Percentiles rank a stretch among this genome's conserved stretches.
These are phyloP conservation scores for Leucosticte australis DNA, from an alignment of 2,113 vertebrate species.

Conservation along the genomic window DNA sequence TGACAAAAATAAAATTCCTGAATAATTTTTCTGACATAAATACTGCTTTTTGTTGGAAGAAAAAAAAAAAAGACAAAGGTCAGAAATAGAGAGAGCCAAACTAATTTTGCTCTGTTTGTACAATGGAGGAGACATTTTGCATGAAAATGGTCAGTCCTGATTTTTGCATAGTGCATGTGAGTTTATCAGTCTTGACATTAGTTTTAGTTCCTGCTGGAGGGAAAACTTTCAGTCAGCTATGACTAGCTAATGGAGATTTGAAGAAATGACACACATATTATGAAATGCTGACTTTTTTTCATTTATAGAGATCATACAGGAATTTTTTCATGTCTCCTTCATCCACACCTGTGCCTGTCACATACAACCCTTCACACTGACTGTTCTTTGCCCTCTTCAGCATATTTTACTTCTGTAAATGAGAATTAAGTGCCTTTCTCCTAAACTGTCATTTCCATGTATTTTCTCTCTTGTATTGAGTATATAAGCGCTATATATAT, in stretches of 20 bases:
- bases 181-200: background rate
- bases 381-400: background rate
- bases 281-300: background rate
- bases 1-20: background rate
- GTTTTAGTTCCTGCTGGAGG: background rate
- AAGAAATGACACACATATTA: background rate
- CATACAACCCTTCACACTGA: background rate
- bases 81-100: background rate
- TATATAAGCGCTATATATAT: background rate
- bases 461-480: background rate
- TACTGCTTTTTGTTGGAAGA: background rate
- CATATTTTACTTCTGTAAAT: background rate
- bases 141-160: background rate
- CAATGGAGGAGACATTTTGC: background rate
- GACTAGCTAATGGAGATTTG: background rate
- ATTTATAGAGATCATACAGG: background rate
- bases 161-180: background rate
- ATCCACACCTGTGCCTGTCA: background rate
- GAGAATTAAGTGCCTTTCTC: background rate
- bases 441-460: background rate
- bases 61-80: background rate
- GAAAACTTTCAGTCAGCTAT: background rate
- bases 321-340: background rate
- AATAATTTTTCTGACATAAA: background rate
- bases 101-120: background rate